phyloP scores from a whole-genome alignment of 2,797 vertebrate genomes.

The Bradypodion ventrale region DNA sequence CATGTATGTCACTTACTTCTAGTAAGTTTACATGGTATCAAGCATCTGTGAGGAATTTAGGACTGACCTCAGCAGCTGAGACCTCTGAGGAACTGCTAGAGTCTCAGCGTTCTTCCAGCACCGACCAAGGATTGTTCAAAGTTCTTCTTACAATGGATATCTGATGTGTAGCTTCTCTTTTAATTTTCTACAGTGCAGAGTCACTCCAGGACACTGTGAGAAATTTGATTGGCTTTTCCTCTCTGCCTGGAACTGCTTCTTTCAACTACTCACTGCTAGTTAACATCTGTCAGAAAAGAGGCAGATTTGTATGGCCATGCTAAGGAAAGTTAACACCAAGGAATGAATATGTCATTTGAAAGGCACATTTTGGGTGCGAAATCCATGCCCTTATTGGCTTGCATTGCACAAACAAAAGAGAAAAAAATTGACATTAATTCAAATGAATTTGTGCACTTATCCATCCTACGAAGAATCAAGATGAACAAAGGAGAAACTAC shows the following conservation, averaged over 20 bases:
- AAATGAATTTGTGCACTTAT: neutral
- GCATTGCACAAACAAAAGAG: neutral
- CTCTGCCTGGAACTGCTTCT: neutral
- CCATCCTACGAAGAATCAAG: neutral
- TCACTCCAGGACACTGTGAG: neutral
- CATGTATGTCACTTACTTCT: too few relatives aligned
- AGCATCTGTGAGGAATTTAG: neutral
- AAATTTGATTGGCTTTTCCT: neutral
- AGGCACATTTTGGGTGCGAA: neutral
- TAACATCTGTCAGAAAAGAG: neutral
- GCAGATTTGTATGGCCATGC: neutral
- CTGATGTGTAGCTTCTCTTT: neutral
- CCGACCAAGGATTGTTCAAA: neutral
- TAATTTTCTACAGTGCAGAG: neutral
- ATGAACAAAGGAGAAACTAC: neutral
- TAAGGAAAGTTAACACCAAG: neutral
- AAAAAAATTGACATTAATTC: neutral
- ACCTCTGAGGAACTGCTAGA: neutral
- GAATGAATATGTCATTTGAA: neutral
- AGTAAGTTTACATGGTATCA: neutral
- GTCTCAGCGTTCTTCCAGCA: neutral
- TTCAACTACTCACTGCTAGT: neutral
- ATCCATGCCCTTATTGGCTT: neutral
- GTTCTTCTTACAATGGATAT: neutral
- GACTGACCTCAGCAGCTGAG: neutral